Conservation (phyloP, 2,888 invertebrate genomes). For the Tipula confusa region DNA sequence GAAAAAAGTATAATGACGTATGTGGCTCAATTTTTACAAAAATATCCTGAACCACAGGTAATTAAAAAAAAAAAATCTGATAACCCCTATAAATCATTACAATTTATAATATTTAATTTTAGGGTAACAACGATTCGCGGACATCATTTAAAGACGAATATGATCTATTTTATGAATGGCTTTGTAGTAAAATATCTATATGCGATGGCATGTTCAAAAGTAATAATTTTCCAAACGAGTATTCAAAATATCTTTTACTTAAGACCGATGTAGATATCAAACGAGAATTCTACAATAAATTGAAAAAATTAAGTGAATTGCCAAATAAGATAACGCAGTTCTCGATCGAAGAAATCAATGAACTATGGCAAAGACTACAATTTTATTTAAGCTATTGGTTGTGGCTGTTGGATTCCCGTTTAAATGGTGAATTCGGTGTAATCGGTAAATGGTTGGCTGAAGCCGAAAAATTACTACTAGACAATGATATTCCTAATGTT, state of each 20-base stretch:
- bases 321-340: constrained; percentile 73
- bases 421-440: constrained; percentile 80
- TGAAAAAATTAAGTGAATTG: constrained; percentile 74
- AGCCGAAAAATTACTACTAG: constrained; percentile 76
- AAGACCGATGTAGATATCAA: constrained; percentile 73
- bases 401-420: constrained; percentile 77
- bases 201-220: constrained; percentile 73
- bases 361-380: constrained; percentile 77
- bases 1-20: constrained; percentile 98
- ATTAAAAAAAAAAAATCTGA: no score
- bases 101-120: constrained; percentile 36
- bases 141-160: constrained; percentile 77
- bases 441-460: constrained; percentile 87
- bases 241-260: constrained; percentile 73
- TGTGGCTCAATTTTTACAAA: constrained; percentile 95
- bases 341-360: constrained; percentile 79
- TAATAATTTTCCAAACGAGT: constrained; percentile 70
- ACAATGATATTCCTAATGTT: constrained; percentile 74
- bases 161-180: constrained; percentile 75
- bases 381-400: constrained; percentile 79
- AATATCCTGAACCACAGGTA: constrained; percentile 82
- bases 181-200: constrained; percentile 70
- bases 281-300: constrained; percentile 66
- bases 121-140: constrained; percentile 68
- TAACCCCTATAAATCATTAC: no score